These are phyloP conservation scores for Geococcyx californianus DNA, from an alignment of 2,113 vertebrate genomes.

Conservation along the genomic window DNA sequence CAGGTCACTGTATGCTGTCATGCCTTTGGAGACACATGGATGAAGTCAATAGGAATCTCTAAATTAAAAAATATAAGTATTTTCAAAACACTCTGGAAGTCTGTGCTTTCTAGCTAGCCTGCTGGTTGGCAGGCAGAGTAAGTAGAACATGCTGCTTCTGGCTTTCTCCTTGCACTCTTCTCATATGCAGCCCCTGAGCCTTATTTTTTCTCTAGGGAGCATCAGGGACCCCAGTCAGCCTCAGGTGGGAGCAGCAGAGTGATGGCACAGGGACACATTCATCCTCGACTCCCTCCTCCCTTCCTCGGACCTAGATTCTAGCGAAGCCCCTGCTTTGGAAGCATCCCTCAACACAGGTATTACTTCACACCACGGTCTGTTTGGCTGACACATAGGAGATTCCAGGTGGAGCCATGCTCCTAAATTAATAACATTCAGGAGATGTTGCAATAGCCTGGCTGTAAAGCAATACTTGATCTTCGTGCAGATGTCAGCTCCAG, in stretches of 20 bases:
- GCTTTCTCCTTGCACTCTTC: neutral
- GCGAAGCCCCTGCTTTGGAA: constrained; percentile 1
- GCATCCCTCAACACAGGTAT: constrained; percentile 2
- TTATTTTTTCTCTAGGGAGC: constrained; percentile 50
- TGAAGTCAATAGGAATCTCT: neutral
- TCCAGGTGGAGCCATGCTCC: neutral
- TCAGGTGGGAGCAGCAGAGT: constrained; percentile 32
- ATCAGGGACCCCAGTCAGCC: constrained; percentile 36
- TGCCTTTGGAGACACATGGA: neutral
- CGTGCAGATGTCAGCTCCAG: neutral
- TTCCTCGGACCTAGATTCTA: neutral
- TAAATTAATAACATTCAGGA: neutral
- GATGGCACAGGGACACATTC: constrained; percentile 25
- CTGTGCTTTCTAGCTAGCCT: neutral
- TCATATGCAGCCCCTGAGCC: neutral
- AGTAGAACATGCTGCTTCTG: neutral
- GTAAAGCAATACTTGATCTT: neutral
- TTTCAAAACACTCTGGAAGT: neutral
- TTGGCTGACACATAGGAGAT: neutral
- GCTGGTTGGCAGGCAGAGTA: neutral
- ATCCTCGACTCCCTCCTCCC: neutral
- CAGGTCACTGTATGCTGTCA: neutral
- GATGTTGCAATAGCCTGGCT: neutral
- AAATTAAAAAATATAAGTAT: neutral
- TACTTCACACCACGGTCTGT: neutral